Evolutionary conservation across 1,140 invertebrate species (phyloP).

Genomic region (Dreissena polymorpha): DNA sequence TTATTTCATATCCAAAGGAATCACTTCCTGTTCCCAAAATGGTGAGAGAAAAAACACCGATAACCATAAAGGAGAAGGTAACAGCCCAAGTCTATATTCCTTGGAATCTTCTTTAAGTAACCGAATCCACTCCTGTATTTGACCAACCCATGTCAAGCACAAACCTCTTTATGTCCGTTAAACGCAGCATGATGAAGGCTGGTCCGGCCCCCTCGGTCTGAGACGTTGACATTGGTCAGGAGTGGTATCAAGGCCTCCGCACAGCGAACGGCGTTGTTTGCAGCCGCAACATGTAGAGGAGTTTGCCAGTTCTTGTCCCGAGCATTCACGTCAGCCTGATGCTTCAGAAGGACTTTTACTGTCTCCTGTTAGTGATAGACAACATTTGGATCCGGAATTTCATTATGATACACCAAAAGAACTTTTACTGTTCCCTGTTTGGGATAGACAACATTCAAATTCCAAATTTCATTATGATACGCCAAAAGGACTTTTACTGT

Average conservation of each 20-base stretch:
- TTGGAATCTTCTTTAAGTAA: no score
- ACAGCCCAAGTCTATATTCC: neutral
- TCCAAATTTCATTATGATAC: no score
- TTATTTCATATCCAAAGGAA: no score
- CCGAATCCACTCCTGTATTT: neutral
- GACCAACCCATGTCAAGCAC: neutral
- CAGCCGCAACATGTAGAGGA: conserved; percentile 85
- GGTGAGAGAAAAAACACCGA: no score
- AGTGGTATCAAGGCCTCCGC: conserved; percentile 80
- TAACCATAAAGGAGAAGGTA: no score
- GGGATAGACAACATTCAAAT: no score
- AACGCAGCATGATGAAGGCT: conserved; percentile 85
- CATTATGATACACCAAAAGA: no score
- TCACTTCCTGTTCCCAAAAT: no score
- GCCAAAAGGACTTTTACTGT: no score
- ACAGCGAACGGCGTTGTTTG: conserved; percentile 83
- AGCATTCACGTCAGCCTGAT: conserved; percentile 83
- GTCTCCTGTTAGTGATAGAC: conserved; percentile 77
- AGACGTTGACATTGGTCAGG: conserved; percentile 83
- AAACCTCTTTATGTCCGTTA: conserved; percentile 82
- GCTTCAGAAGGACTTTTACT: conserved; percentile 82
- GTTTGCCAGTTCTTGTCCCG: conserved; percentile 85
- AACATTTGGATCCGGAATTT: no score
- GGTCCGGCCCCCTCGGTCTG: conserved; percentile 84
- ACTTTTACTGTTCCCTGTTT: no score